phyloP scores from a whole-genome alignment of 2,888 invertebrate genomes.

The Parnassius smintheus region DNA sequence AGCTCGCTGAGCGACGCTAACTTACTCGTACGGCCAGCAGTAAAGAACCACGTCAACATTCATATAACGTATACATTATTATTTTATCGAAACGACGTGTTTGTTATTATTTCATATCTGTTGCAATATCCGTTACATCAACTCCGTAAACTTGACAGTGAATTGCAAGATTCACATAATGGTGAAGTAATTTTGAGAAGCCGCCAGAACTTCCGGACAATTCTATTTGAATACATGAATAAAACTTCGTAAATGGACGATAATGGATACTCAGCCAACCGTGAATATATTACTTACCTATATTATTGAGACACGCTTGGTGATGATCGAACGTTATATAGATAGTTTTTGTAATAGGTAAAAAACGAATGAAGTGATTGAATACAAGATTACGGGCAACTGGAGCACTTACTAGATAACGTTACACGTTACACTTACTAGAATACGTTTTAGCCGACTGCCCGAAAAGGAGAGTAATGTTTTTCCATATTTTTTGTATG shows the following conservation, averaged over 20 bases:
- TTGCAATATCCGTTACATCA: conserved; percentile 29
- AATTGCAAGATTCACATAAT: conserved; percentile 51
- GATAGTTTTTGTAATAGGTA: conserved; percentile 7
- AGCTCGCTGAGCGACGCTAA: too few species aligned
- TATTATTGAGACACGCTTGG: conserved; percentile 18
- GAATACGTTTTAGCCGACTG: neutral
- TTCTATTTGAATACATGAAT: conserved; percentile 58
- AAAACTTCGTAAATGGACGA: conserved; percentile 51
- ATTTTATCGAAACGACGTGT: neutral
- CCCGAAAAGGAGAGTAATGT: too few species aligned
- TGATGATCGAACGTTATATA: neutral
- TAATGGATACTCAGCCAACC: conserved; percentile 55
- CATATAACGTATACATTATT: too few species aligned
- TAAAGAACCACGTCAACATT: too few species aligned
- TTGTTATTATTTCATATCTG: conserved; percentile 20
- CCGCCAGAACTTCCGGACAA: conserved; percentile 50
- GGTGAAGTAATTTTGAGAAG: conserved; percentile 56
- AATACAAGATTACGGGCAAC: conserved; percentile 1
- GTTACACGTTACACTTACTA: too few species aligned
- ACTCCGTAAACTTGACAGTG: conserved; percentile 42
- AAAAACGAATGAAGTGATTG: conserved; percentile 11
- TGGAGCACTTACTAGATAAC: neutral
- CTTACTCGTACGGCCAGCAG: too few species aligned
- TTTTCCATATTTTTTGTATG: too few species aligned
- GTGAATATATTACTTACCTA: conserved; percentile 42